Evolutionary conservation across 2,113 vertebrate species (phyloP), one percentile per base, ranked within the genome.

Genomic region (Tursiops truncatus): DNA sequence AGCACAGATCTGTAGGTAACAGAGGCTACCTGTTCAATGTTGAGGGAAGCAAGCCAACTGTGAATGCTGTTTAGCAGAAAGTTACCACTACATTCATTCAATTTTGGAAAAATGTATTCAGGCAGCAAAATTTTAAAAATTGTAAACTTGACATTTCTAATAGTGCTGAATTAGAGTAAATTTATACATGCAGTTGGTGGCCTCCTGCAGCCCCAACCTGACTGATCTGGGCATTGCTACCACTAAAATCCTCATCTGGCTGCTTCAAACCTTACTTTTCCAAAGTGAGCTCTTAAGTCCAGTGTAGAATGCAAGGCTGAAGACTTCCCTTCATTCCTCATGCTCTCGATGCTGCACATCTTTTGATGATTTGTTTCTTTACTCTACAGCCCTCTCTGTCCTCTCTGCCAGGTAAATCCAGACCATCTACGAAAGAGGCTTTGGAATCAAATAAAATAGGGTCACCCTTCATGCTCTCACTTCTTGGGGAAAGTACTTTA

Each of bases 11-110:
- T 83, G 5, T 44, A 60, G n/a, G 25, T 4, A 74, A 12, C 44
- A 50, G 0, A 50, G 44, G n/a, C 50, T 41, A 71, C 25, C 20
- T 20, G 11, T 5, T n/a, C 21, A 68, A 23, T 60, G 36, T 38
- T 71, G 12, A 87, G 25, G 8, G 58, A 80, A 92, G 1, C 15
- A 25, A 74, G 33, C 36, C 79, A 58, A 25, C 31, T 91, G 11
- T 58, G 90, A 93, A 15, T 1, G 0, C 21, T 94, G 2, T 3
- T 25, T 58, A 80, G 0, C 44, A 85, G 41, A 85, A 79, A 58
- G 2, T 41, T 28, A 6, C 8, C 47, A 0, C 0, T 36, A 47
- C 47, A 14, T 36, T 77, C n/a, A 89, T 47, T 87, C 47, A 56
- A 76, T 58, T 91, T 12, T 2, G 0, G 3, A 17, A 92, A 91